phyloP scores from a whole-genome alignment of 1,140 invertebrate species.

The Drosophila chauvacae region DNA sequence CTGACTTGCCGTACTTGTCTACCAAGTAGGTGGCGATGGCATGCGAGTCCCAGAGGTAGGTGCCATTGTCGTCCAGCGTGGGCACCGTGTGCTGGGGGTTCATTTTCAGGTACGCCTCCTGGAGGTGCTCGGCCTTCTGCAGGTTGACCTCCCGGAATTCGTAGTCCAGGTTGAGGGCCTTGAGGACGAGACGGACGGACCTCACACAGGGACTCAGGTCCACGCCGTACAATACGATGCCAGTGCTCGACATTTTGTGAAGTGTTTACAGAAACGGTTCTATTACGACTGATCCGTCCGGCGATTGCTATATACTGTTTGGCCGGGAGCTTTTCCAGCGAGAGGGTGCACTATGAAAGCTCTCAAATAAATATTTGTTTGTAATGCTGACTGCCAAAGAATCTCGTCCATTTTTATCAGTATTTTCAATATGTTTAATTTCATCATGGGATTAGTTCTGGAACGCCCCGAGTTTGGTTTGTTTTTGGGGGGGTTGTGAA shows the following conservation, averaged over 20 bases:
- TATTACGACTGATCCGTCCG: constrained; percentile 12
- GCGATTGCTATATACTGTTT: not conserved
- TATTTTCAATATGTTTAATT: not conserved
- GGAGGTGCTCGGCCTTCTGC: constrained; percentile 87
- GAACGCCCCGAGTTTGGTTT: not conserved
- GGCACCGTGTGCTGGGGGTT: constrained; percentile 83
- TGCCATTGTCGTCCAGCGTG: constrained; percentile 59
- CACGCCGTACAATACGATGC: constrained; percentile 83
- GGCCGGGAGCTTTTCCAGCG: constrained; percentile 6
- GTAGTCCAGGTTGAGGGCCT: constrained; percentile 85
- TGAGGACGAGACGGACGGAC: constrained; percentile 83
- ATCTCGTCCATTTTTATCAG: not conserved
- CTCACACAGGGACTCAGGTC: constrained; percentile 85
- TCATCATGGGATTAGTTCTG: not conserved
- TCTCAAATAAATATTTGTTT: not conserved
- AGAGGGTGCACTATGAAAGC: not conserved
- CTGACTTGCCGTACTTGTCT: constrained; percentile 86
- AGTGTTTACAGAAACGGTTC: not conserved
- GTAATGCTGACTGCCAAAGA: not conserved
- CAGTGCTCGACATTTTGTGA: constrained; percentile 40
- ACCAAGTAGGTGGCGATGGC: constrained; percentile 85
- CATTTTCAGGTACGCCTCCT: constrained; percentile 85
- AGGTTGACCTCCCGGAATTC: constrained; percentile 86
- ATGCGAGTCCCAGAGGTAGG: constrained; percentile 69
- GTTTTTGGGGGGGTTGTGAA: not conserved